Percentiles rank a stretch among this genome's conserved stretches.
These are phyloP conservation scores for Myotis brandtii DNA, from an alignment of 2,113 vertebrate species.

Conservation along the genomic window DNA sequence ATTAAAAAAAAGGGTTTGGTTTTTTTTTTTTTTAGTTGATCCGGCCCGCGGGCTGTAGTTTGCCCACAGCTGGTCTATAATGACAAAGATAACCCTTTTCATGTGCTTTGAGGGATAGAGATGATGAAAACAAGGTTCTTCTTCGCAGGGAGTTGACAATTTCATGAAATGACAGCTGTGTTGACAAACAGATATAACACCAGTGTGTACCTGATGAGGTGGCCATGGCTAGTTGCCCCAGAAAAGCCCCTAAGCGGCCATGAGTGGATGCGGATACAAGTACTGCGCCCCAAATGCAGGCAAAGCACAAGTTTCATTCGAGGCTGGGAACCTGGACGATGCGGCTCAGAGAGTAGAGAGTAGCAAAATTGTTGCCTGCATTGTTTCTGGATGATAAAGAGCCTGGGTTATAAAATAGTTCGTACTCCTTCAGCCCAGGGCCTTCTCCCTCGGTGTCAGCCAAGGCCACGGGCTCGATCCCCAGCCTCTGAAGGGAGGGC, in stretches of 20 bases:
- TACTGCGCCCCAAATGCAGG: not conserved
- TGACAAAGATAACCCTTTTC: not conserved
- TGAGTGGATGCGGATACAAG: not conserved
- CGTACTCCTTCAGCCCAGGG: not conserved
- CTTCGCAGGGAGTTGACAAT: not conserved
- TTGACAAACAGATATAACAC: constrained; percentile 11
- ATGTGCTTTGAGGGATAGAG: not conserved
- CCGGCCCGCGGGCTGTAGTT: too few relatives aligned
- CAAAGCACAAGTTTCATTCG: not conserved
- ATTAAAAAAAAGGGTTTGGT: too few relatives aligned
- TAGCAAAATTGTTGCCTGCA: not conserved
- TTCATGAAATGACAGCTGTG: not conserved
- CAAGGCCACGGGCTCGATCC: not conserved
- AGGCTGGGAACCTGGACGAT: not conserved
- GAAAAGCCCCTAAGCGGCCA: not conserved
- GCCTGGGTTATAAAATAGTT: not conserved
- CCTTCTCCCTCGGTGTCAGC: not conserved
- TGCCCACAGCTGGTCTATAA: not conserved
- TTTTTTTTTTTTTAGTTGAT: too few relatives aligned
- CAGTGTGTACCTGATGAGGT: not conserved
- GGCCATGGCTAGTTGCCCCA: not conserved
- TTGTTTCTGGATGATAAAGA: not conserved
- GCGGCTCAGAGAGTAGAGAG: not conserved
- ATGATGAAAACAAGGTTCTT: constrained; percentile 1
- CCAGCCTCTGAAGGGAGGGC: not conserved